Evolutionary conservation across 2,888 invertebrate species (phyloP), one percentile per base, ranked within the genome.

Genomic region (Latrodectus elegans): DNA sequence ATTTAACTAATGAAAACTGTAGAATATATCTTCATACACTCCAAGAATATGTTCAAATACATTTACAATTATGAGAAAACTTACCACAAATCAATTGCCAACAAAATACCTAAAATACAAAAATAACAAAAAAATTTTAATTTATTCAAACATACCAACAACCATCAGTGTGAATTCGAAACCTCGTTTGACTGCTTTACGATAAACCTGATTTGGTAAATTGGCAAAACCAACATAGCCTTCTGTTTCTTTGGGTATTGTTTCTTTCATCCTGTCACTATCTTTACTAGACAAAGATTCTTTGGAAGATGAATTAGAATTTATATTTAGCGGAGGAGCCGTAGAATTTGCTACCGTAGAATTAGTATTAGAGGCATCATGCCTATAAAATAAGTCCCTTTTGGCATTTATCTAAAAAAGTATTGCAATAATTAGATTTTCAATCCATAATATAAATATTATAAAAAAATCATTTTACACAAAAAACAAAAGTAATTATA

Each of bases 121-220:
- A 6, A 6, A 6, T 64, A 14, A 64, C 64, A 15, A 4, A 64
- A 64, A 64, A 64, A 1, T 64, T 64, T 1, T 0, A 8, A 17
- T 17, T n/a, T 9, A 64, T 17, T 67, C 0, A 8, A 15, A 71
- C 90, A 75, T 79, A 89, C 90, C 90, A 26, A 90, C 90, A 73
- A 90, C 90, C 90, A 90, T 90, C 14, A 90, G 79, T 4, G 90
- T 90, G 68, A 90, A 90, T 68, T 90, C 90, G 49, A 90, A 90
- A 17, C 90, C 90, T 70, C 89, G 89, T 70, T 90, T 90, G 22
- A 90, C 89, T 52, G 90, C 90, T 81, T 90, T 90, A 8, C 90
- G 77, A 70, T 90, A 90, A 15, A 90, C 90, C 79, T 90, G 90
- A 86, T 90, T 90, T 9, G 90, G 90, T 17, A 90, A 67, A 77